Conservation (phyloP, 2,888 invertebrate genomes). For the Caenorhabditis doughertyi region DNA sequence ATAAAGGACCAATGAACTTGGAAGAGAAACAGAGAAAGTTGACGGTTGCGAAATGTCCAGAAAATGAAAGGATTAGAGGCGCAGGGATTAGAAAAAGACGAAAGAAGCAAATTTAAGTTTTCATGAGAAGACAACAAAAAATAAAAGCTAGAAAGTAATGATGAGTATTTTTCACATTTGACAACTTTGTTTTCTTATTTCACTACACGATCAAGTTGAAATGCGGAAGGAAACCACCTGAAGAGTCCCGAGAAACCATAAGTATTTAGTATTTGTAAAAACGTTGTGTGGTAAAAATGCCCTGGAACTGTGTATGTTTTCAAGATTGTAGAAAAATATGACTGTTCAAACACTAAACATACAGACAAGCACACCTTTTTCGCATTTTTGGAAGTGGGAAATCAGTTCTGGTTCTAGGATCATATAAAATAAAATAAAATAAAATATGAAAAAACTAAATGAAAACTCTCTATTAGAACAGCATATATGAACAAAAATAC, state of each 20-base stretch:
- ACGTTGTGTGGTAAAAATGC: no score
- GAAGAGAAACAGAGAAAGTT: slow-evolving; percentile 3
- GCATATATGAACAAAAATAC: no score
- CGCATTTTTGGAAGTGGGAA: not conserved
- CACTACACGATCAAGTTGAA: not conserved
- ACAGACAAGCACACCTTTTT: slow-evolving; percentile 1
- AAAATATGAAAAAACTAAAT: not conserved
- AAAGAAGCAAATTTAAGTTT: slow-evolving; percentile 37
- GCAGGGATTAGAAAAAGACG: slow-evolving; percentile 31
- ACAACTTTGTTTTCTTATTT: slow-evolving; percentile 48
- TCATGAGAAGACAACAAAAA: slow-evolving; percentile 22
- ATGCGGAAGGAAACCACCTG: not conserved
- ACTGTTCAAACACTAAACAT: slow-evolving; percentile 7
- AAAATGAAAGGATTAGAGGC: slow-evolving; percentile 35
- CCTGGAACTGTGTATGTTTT: not conserved
- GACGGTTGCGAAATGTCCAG: slow-evolving; percentile 39
- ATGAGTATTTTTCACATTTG: slow-evolving; percentile 44
- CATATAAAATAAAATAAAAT: not conserved
- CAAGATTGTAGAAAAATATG: not conserved
- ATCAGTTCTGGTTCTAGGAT: not conserved
- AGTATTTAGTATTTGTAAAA: no score
- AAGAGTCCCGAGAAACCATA: not conserved
- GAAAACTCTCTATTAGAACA: no score
- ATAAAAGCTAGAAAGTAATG: not conserved
- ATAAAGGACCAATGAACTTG: slow-evolving; percentile 35